phyloP scores from a whole-genome alignment of 2,113 vertebrate genomes.

The Hyla sarda region DNA sequence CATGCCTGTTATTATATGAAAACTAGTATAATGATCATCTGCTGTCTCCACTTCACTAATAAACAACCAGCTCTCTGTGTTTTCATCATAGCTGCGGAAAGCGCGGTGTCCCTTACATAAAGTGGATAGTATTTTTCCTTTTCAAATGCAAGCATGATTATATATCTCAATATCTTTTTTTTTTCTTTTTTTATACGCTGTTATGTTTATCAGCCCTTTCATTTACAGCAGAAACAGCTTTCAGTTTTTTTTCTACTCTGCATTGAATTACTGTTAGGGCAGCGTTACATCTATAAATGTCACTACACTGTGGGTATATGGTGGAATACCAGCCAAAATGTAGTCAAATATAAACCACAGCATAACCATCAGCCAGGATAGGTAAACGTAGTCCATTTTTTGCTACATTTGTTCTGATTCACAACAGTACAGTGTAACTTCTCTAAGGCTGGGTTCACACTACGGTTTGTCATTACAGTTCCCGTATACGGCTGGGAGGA shows the following conservation, averaged over 20 bases:
- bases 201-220: neutral
- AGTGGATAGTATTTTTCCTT: neutral
- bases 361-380: too few species aligned
- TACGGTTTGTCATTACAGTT: too few species aligned
- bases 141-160: neutral
- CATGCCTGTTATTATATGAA: constrained; percentile 20
- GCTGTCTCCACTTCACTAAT: constrained; percentile 32
- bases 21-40: constrained; percentile 41
- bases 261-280: neutral
- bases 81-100: neutral
- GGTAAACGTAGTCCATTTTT: too few species aligned
- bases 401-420: too few species aligned
- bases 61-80: neutral
- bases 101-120: neutral
- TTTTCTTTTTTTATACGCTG: neutral
- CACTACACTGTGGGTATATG: too few species aligned
- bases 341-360: too few species aligned
- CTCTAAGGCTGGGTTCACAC: too few species aligned
- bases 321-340: too few species aligned
- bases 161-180: neutral
- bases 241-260: neutral
- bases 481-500: too few species aligned
- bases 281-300: too few species aligned
- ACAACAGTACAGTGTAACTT: too few species aligned
- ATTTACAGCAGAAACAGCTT: neutral